Evolutionary conservation across 2,888 invertebrate species (phyloP), one percentile per base, ranked within the genome.

Genomic region (Chrysodeixis includens): DNA sequence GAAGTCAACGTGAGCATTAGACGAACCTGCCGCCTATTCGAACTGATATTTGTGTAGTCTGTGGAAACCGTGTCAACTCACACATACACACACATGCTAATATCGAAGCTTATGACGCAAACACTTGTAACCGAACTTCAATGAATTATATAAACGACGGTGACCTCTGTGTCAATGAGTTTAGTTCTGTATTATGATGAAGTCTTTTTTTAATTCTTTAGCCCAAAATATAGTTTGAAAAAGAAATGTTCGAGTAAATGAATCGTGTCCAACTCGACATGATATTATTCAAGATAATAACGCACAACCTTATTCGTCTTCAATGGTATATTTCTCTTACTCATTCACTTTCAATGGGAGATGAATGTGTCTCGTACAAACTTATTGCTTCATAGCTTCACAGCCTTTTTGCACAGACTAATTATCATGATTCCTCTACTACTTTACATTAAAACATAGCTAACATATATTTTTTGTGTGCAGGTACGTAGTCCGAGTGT

Each of bases 1-100:
- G 86, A 86, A 88, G 84, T 81, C 66, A 65, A 76, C 66, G 76
- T 40, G 70, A 44, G 65, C 67, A 79, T 75, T 75, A 75, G 72
- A 79, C 54, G 53, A 75, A 69, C 75, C 70, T 69, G 77, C 66
- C 66, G 67, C 60, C 40, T 71, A 78, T 78, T 68, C 68, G 74
- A 71, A 74, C 79, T 65, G 64, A 79, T 75, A 74, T 74, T 74
- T 73, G 64, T 54, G 73, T 69, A 69, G 40, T n/a, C 26, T 58
- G 35, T 70, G 66, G 65, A 69, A 76, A 76, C 68, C 46, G 70
- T 67, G 73, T 67, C 74, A 78, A 49, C 20, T 49, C 46, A 49
- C 46, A 49, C 9, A 49, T 10, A 49, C 18, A 49, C 18, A 18
- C 20, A 20, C 12, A 40, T 35, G 35, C 35, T 35, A 12, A 3